Percentiles rank a stretch among this genome's conserved stretches.
Conservation (phyloP, 37 sponge, comb jelly and placozoan genomes). For the Theonella swinhoei region DNA sequence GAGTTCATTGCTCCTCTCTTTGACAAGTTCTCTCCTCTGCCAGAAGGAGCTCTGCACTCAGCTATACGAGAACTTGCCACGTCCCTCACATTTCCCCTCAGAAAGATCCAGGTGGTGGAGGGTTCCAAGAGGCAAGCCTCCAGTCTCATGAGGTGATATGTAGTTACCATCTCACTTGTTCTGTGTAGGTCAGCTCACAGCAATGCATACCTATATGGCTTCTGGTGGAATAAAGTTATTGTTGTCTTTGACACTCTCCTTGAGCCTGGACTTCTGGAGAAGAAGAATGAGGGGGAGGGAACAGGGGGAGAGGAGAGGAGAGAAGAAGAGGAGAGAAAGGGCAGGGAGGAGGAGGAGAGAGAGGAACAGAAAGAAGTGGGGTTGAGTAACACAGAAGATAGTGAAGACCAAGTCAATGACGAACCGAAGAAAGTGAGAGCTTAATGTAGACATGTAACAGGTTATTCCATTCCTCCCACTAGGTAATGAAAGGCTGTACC, state of each 20-base stretch:
- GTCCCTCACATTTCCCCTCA: constrained; percentile 84
- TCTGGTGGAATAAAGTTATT: constrained; percentile 93
- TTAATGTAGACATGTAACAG: background rate
- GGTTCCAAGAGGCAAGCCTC: constrained; percentile 69
- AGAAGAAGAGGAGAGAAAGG: background rate
- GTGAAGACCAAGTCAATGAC: constrained; percentile 1
- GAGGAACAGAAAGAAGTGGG: background rate
- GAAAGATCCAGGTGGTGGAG: constrained; percentile 90
- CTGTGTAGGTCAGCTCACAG: constrained; percentile 86
- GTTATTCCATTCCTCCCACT: background rate
- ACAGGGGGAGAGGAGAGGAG: constrained; percentile 17
- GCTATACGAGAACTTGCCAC: constrained; percentile 81
- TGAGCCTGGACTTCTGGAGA: constrained; percentile 52
- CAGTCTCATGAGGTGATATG: too few species aligned
- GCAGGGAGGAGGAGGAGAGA: constrained; percentile 11
- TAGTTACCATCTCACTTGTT: too few species aligned
- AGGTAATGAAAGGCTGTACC: constrained; percentile 72
- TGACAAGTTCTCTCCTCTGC: constrained; percentile 94
- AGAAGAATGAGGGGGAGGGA: constrained; percentile 16
- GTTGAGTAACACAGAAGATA: constrained; percentile 1
- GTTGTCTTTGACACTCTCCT: constrained; percentile 97
- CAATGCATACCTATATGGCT: constrained; percentile 98
- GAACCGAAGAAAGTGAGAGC: background rate
- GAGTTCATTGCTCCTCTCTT: constrained; percentile 96
- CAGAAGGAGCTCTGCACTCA: constrained; percentile 74